Evolutionary conservation across 2,888 invertebrate species (phyloP).

Genomic region (Apodemia zela): DNA sequence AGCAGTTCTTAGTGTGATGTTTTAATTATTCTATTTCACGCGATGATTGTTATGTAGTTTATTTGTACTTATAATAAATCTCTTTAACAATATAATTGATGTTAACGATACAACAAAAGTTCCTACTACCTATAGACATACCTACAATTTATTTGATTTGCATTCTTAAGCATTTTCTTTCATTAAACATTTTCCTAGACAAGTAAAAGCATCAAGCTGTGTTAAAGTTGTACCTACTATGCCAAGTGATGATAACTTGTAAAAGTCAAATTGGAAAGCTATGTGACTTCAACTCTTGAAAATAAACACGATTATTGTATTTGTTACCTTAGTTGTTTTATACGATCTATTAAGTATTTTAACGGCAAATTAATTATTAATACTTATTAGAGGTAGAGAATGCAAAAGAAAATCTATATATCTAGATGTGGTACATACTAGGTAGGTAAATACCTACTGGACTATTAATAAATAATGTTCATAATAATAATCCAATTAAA

Average conservation of each 20-base stretch:
- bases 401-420: neutral
- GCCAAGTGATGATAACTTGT: neutral
- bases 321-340: neutral
- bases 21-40: neutral
- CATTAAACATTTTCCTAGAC: neutral
- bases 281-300: neutral
- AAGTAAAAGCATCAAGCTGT: neutral
- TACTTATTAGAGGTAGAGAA: neutral
- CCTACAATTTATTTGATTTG: conserved; percentile 5
- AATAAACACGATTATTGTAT: neutral
- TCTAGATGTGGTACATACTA: neutral
- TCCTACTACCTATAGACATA: conserved; percentile 1
- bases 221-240: neutral
- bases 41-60: neutral
- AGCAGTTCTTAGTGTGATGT: neutral
- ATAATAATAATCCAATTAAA: neutral
- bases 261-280: neutral
- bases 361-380: neutral
- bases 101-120: neutral
- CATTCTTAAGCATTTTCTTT: neutral
- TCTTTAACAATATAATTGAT: conserved; percentile 3
- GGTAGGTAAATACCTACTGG: neutral
- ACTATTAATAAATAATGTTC: neutral
- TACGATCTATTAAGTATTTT: neutral
- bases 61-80: neutral